Conservation (phyloP, 2,113 vertebrate species). For the Fregata magnificens region DNA sequence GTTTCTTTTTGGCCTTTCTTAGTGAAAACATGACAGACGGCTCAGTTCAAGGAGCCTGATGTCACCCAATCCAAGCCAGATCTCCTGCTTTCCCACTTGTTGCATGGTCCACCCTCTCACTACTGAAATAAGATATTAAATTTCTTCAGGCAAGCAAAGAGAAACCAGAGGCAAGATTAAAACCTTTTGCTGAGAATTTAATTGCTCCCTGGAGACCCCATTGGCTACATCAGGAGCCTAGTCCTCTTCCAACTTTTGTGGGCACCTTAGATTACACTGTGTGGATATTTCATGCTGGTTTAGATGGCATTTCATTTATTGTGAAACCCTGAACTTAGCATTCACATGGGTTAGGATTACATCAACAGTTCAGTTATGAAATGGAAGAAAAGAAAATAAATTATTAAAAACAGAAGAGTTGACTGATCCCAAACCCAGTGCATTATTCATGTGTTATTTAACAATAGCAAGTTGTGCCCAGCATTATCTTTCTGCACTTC, state of each 20-base stretch:
- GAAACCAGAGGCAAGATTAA: background rate
- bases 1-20: background rate
- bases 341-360: slow-evolving; percentile 2
- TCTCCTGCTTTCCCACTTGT: background rate
- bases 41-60: background rate
- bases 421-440: background rate
- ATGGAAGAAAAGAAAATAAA: slow-evolving; percentile 19
- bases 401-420: slow-evolving; percentile 32
- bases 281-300: background rate
- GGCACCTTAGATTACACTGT: slow-evolving; percentile 16
- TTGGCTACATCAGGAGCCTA: background rate
- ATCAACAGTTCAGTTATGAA: slow-evolving; percentile 18
- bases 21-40: background rate
- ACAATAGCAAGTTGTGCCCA: background rate
- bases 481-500: background rate
- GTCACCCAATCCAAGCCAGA: background rate
- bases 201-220: background rate
- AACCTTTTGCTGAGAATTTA: background rate
- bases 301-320: slow-evolving; percentile 13
- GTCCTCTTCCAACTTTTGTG: background rate
- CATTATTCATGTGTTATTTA: background rate
- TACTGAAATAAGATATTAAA: background rate
- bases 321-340: slow-evolving; percentile 7
- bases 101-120: background rate
- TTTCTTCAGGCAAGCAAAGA: background rate